Percentiles rank a stretch among this genome's conserved stretches.
Evolutionary conservation across 1,140 invertebrate species (phyloP).

Genomic region (Drosophila ficusphila): DNA sequence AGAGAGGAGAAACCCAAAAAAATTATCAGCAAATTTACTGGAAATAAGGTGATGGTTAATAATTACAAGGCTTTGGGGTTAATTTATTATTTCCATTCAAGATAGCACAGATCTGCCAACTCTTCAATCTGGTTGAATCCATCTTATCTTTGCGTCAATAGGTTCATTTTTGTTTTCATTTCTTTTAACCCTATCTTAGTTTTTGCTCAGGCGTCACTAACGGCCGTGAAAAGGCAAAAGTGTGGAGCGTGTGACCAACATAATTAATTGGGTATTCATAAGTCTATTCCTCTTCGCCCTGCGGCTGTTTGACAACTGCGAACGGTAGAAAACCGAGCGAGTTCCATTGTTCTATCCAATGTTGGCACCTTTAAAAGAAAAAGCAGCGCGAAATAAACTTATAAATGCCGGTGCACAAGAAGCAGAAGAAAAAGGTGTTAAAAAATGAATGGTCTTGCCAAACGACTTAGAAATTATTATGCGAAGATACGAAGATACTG

Average conservation of each 20-base stretch:
- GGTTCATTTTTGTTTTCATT: conserved; percentile 13
- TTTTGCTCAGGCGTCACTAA: conserved; percentile 55
- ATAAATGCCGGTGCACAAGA: conserved; percentile 26
- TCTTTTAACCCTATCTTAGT: conserved; percentile 13
- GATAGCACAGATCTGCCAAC: not conserved
- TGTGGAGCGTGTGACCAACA: conserved; percentile 74
- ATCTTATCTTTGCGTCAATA: conserved; percentile 28
- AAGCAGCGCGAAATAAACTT: conserved; percentile 51
- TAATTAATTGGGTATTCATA: conserved; percentile 79
- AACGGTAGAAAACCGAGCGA: conserved; percentile 60
- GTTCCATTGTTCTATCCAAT: conserved; percentile 59
- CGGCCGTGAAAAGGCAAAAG: conserved; percentile 74
- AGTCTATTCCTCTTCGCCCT: conserved; percentile 18
- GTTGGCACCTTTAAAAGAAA: conserved; percentile 76
- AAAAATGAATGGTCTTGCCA: conserved; percentile 27
- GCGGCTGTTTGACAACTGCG: conserved; percentile 35
- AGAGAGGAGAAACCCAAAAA: conserved; percentile 33
- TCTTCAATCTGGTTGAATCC: not conserved
- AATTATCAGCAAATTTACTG: conserved; percentile 11
- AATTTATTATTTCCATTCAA: not conserved
- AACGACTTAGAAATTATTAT: conserved; percentile 22
- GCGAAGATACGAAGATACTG: not conserved
- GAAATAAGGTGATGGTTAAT: conserved; percentile 23
- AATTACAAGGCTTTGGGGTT: conserved; percentile 19
- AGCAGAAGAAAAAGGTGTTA: conserved; percentile 25